phyloP scores from a whole-genome alignment of 35 echinoderm and acorn worm genomes.

The Antedon bifida region DNA sequence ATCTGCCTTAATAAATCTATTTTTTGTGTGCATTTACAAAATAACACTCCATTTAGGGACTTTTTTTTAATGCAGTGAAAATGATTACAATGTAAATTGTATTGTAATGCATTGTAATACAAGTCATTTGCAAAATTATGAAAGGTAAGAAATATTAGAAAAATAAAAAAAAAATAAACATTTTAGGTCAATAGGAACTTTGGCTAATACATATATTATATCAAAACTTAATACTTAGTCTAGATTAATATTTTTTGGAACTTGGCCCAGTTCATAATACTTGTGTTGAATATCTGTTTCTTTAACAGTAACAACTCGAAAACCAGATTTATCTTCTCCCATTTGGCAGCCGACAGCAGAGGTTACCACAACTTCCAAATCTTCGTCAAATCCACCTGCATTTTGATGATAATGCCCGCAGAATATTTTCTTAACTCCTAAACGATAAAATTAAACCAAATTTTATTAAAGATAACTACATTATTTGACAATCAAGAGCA shows the following conservation, averaged over 20 bases:
- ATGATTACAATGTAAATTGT: too few species aligned
- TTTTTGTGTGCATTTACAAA: too few species aligned
- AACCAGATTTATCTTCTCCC: conserved; percentile 52
- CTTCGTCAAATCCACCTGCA: conserved; percentile 75
- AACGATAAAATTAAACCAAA: background rate
- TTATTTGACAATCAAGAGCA: background rate
- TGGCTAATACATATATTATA: too few species aligned
- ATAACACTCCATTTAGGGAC: too few species aligned
- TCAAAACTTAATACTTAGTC: too few species aligned
- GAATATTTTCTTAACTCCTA: conserved; percentile 79
- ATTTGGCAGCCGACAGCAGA: conserved; percentile 73
- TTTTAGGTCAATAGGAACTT: too few species aligned
- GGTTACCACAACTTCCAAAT: conserved; percentile 76
- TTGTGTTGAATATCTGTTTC: conserved; percentile 47
- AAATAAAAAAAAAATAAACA: too few species aligned
- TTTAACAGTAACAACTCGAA: conserved; percentile 64
- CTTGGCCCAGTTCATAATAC: conserved; percentile 57
- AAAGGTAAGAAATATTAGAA: too few species aligned
- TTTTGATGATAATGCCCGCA: conserved; percentile 92
- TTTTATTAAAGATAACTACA: background rate
- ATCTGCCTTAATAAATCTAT: too few species aligned
- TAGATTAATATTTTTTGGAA: conserved; percentile 24
- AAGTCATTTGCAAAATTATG: too few species aligned
- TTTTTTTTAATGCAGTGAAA: too few species aligned
- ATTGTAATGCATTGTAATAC: too few species aligned